A percentile compares a stretch with the other conserved stretches of the same genome.
These are phyloP conservation scores for Thunnus maccoyii DNA, from an alignment of 2,113 vertebrate genomes.

Conservation along the genomic window DNA sequence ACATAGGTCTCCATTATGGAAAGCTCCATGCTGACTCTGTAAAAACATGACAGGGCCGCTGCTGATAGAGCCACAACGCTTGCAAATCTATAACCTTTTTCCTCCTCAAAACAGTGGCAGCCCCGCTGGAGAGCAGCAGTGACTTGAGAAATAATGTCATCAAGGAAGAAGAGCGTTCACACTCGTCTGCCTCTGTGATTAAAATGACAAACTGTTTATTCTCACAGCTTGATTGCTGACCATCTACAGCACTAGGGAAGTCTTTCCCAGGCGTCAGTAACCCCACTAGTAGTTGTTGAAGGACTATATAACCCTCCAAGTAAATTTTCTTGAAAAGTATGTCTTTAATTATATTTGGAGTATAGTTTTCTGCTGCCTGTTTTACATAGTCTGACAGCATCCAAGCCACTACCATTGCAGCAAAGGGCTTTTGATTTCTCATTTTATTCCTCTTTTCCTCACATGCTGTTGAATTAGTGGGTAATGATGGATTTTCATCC, in stretches of 20 bases:
- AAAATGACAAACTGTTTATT: conserved; percentile 58
- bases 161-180: conserved; percentile 20
- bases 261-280: neutral
- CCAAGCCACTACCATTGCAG: neutral
- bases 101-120: conserved; percentile 29
- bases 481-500: neutral
- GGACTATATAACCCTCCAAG: neutral
- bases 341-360: neutral
- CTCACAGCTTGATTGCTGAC: conserved; percentile 56
- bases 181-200: conserved; percentile 49
- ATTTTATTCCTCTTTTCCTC: neutral
- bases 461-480: neutral
- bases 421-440: neutral
- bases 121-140: conserved; percentile 22
- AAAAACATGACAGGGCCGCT: conserved; percentile 21
- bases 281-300: neutral
- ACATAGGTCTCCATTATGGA: neutral
- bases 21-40: conserved; percentile 18
- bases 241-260: conserved; percentile 13
- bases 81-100: conserved; percentile 22
- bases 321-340: neutral
- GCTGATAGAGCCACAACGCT: conserved; percentile 7
- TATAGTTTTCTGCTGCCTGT: neutral
- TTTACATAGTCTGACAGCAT: too few species aligned
- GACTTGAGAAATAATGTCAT: conserved; percentile 48